Evolutionary conservation across 2,113 vertebrate species (phyloP), one percentile per base, ranked within the genome.

Genomic region (Leiothrix lutea): DNA sequence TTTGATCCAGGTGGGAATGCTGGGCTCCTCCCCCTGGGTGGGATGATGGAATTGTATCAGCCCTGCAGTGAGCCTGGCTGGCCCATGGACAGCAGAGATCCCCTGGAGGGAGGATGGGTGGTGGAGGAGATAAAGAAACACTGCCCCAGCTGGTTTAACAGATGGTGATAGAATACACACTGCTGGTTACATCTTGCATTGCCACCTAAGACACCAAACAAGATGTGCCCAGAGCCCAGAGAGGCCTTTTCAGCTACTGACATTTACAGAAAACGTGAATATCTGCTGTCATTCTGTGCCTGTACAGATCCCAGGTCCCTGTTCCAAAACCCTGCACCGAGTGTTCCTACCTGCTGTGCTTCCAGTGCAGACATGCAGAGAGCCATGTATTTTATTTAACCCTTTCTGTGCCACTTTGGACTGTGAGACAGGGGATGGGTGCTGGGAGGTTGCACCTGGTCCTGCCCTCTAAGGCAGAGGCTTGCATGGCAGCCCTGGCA

Each of bases 311-410:
- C 50, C 78, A 70, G 56, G n/a, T 51, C 60, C 11, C 10, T 11
- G 29, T 17, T n/a, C 28, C 40, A 35, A 57, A 61, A 1, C 28
- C 16, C 50, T 65, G 45, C 31, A 5, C 11, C 0, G 0, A 15
- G 5, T 38, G 16, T 8, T 83, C 53, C 74, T 54, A 0, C 31
- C 48, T 72, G 58, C 67, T 77, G 64, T 31, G 36, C n/a, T 66
- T 17, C 24, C 28, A 66, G 60, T 40, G 47, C 58, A 45, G 6
- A 15, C 11, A 7, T 17, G 29, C 50, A 19, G 36, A 31, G 73
- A 33, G 38, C 24, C 25, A 9, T 0, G 0, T 15, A 4, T 23
- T 78, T 70, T 42, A 11, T 62, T 78, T 62, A 90, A 51, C 48
- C 33, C 62, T 3, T 60, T 54, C 47, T 33, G 2, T 64, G 70